These are phyloP conservation scores for Potamarius usumacintae DNA, from an alignment of 2,113 vertebrate genomes.

Conservation along the genomic window DNA sequence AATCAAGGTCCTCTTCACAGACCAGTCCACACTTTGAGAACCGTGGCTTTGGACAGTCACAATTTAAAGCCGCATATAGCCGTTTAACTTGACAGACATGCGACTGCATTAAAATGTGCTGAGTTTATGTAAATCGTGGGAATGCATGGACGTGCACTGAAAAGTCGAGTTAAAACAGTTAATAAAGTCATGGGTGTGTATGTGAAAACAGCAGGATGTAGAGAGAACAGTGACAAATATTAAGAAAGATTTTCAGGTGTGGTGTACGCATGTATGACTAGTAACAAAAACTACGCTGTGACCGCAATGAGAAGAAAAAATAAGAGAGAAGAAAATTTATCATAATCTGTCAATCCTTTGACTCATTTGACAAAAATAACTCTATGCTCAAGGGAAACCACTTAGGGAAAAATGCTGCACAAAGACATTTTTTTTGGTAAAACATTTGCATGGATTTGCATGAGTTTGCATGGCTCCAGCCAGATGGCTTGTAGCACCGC, in stretches of 20 bases:
- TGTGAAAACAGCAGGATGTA: conserved; percentile 32
- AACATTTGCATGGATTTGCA: conserved; percentile 53
- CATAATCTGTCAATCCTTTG: conserved; percentile 23
- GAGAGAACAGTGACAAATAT: conserved; percentile 25
- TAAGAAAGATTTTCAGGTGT: conserved; percentile 33
- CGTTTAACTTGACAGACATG: neutral
- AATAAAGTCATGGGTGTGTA: conserved; percentile 25
- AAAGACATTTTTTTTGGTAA: conserved; percentile 29
- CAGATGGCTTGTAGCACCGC: conserved; percentile 32
- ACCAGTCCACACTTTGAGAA: neutral
- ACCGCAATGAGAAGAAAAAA: neutral
- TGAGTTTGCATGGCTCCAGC: conserved; percentile 28
- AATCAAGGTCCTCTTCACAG: neutral
- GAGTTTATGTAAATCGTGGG: neutral
- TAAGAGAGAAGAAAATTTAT: neutral
- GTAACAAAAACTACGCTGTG: neutral
- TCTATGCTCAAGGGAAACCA: neutral
- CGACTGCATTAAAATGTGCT: neutral
- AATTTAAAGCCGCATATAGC: neutral
- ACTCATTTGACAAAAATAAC: conserved; percentile 26
- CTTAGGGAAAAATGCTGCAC: conserved; percentile 16
- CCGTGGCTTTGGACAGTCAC: neutral
- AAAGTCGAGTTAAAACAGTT: neutral
- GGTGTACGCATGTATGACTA: conserved; percentile 1
- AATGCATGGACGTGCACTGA: neutral